Conservation (phyloP, 2,797 vertebrate genomes). For the Sciurus vulgaris region DNA sequence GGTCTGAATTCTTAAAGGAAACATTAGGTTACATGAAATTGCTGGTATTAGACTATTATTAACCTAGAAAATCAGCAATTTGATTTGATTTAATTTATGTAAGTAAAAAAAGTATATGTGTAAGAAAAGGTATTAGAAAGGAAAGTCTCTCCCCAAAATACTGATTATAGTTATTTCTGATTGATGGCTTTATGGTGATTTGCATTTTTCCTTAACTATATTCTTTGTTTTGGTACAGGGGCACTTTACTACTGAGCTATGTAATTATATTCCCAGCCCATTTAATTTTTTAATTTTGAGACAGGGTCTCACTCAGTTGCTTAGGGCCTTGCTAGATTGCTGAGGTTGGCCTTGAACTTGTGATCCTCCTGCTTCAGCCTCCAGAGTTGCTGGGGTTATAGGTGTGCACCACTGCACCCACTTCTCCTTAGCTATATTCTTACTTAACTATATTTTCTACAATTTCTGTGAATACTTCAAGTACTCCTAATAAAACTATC, state of each 20-base stretch:
- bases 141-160: slow-evolving; percentile 19
- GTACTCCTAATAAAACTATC: slow-evolving; percentile 58
- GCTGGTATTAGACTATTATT: slow-evolving; percentile 35
- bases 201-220: slow-evolving; percentile 34
- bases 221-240: background rate
- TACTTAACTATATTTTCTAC: slow-evolving; percentile 61
- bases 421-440: background rate
- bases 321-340: no score
- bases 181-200: slow-evolving; percentile 35
- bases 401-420: no score
- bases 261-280: no score
- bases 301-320: no score
- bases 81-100: background rate
- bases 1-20: background rate
- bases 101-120: background rate
- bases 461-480: slow-evolving; percentile 49
- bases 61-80: slow-evolving; percentile 40
- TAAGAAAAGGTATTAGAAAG: slow-evolving; percentile 38
- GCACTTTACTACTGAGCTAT: no score
- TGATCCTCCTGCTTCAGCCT: no score
- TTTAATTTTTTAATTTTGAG: no score
- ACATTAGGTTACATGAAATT: background rate
- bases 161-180: slow-evolving; percentile 38
- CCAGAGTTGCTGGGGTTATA: no score
- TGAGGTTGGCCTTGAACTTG: no score